Evolutionary conservation across 2,888 invertebrate species (phyloP).

Genomic region (Asteroscopus sphinx): DNA sequence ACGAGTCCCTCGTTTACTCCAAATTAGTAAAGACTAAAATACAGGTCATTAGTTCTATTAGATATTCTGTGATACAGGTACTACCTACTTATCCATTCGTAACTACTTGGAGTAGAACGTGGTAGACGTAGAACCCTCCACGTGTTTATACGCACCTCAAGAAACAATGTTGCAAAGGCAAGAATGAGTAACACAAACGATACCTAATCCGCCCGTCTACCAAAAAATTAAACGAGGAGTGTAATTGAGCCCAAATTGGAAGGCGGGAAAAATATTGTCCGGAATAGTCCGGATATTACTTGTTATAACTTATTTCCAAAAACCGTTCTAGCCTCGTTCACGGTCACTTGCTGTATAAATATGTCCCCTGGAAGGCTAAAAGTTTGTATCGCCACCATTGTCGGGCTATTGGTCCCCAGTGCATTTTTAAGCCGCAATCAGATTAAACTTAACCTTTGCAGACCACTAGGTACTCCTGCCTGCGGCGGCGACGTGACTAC

Average conservation of each 20-base stretch:
- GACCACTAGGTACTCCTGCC: slow-evolving; percentile 70
- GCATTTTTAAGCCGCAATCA: slow-evolving; percentile 78
- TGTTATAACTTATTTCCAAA: slow-evolving; percentile 32
- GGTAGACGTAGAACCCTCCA: background rate
- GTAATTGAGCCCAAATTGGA: slow-evolving; percentile 44
- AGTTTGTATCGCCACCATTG: slow-evolving; percentile 53
- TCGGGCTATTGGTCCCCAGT: slow-evolving; percentile 64
- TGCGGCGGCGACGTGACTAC: slow-evolving; percentile 58
- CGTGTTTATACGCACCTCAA: slow-evolving; percentile 6
- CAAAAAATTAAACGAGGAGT: slow-evolving; percentile 27
- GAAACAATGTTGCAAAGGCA: slow-evolving; percentile 4
- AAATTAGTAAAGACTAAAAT: slow-evolving; percentile 20
- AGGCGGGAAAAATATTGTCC: slow-evolving; percentile 34
- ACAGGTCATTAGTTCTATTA: too few relatives aligned
- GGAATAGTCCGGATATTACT: slow-evolving; percentile 25
- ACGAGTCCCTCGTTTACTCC: too few relatives aligned
- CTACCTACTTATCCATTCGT: slow-evolving; percentile 3
- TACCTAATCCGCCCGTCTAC: slow-evolving; percentile 6
- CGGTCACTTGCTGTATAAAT: slow-evolving; percentile 51
- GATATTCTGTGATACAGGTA: too few relatives aligned
- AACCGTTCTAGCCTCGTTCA: slow-evolving; percentile 33
- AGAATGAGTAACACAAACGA: slow-evolving; percentile 31
- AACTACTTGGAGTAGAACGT: slow-evolving; percentile 4
- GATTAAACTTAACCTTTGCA: slow-evolving; percentile 80
- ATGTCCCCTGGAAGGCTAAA: slow-evolving; percentile 44